Evolutionary conservation across 2,888 invertebrate species (phyloP).

Genomic region (Melikaiella ostensackeni): DNA sequence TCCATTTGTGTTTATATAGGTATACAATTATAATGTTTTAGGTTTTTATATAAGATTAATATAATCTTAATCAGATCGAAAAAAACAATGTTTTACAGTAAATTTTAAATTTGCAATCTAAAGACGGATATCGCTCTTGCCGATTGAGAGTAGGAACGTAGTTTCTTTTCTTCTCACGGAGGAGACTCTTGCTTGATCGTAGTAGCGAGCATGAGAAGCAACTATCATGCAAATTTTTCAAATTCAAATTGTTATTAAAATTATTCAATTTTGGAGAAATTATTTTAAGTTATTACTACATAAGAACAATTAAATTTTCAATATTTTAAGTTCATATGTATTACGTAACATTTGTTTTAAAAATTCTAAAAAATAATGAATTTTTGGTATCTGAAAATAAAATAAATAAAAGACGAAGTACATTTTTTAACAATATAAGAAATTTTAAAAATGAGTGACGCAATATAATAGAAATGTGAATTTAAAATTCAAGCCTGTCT

Average conservation of each 20-base stretch:
- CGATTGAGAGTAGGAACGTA: background rate
- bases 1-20: too few relatives aligned
- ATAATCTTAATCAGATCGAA: too few relatives aligned
- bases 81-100: too few relatives aligned
- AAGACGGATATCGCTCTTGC: background rate
- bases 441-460: background rate
- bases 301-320: background rate
- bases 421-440: background rate
- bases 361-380: background rate
- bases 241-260: background rate
- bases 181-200: constrained; percentile 9
- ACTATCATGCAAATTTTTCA: too few relatives aligned
- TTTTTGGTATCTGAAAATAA: background rate
- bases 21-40: too few relatives aligned
- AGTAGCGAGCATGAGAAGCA: background rate
- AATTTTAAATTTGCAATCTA: background rate
- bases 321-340: background rate
- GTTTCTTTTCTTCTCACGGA: constrained; percentile 9
- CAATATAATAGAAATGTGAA: background rate
- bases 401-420: background rate
- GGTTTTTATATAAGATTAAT: too few relatives aligned
- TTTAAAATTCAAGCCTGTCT: background rate
- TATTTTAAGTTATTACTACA: background rate
- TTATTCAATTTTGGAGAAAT: background rate
- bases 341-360: background rate